A percentile compares a stretch with the other conserved stretches of the same genome.
phyloP scores from a whole-genome alignment of 1,140 invertebrate genomes.

The Chionoecetes opilio region DNA sequence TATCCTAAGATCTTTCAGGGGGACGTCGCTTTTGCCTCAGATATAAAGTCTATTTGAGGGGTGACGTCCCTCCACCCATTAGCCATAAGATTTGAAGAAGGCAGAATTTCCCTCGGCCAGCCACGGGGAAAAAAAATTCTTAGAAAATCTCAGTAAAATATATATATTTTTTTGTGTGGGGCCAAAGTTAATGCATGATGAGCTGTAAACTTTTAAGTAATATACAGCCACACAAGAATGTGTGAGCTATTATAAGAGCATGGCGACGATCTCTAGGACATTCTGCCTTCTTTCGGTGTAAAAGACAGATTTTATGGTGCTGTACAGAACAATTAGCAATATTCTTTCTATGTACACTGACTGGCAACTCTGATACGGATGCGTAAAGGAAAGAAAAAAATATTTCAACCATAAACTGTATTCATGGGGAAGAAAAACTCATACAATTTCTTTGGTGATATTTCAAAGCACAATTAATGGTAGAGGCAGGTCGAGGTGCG shows the following conservation, averaged over 20 bases:
- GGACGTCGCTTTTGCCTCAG: background rate
- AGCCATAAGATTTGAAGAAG: slow-evolving; percentile 14
- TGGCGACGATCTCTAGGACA: background rate
- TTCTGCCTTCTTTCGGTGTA: background rate
- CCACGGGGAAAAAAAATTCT: background rate
- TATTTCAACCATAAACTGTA: no score
- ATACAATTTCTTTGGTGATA: no score
- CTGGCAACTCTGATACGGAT: slow-evolving; percentile 5
- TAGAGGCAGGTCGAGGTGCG: no score
- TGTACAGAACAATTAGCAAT: slow-evolving; percentile 10
- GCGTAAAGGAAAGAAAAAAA: background rate
- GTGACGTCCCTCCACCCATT: background rate
- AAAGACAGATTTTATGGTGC: slow-evolving; percentile 29
- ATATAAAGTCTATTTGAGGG: slow-evolving; percentile 39
- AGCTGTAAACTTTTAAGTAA: background rate
- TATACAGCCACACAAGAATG: background rate
- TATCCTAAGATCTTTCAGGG: slow-evolving; percentile 52
- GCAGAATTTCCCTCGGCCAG: background rate
- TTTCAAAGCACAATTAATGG: no score
- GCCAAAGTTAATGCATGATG: background rate
- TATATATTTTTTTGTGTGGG: background rate
- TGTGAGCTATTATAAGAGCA: background rate
- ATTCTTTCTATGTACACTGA: background rate
- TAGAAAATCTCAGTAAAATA: no score
- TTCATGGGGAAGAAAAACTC: no score